phyloP scores from a whole-genome alignment of 2,797 vertebrate genomes.

The Pangasius sanitwongsei region DNA sequence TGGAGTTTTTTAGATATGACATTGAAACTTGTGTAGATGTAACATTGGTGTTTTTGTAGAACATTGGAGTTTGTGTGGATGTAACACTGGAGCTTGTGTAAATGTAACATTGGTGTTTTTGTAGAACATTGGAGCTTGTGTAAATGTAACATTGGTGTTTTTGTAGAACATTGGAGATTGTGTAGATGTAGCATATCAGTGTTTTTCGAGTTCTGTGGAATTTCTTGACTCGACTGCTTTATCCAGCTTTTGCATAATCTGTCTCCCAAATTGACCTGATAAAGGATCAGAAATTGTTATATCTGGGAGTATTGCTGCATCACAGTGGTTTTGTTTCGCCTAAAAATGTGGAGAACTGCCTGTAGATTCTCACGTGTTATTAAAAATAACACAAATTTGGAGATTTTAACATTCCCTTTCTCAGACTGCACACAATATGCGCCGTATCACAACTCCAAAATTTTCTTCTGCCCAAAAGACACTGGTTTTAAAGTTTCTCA shows the following conservation, averaged over 20 bases:
- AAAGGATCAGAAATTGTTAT: neutral
- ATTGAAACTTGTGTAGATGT: neutral
- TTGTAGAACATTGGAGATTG: neutral
- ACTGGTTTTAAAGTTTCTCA: conserved; percentile 36
- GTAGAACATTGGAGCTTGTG: neutral
- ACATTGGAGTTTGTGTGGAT: neutral
- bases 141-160: neutral
- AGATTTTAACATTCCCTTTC: neutral
- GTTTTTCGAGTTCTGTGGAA: neutral
- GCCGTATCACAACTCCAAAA: conserved; percentile 67
- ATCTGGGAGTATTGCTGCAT: neutral
- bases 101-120: neutral
- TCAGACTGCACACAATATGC: conserved; percentile 39
- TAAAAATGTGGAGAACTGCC: conserved; percentile 30
- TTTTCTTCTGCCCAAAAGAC: conserved; percentile 60
- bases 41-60: neutral
- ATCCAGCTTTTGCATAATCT: neutral
- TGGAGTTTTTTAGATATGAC: neutral
- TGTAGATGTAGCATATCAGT: neutral
- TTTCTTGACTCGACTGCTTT: neutral
- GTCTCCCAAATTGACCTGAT: neutral
- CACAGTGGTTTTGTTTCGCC: neutral
- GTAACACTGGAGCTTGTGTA: neutral
- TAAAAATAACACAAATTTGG: neutral
- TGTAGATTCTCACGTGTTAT: neutral